A percentile compares a stretch with the other conserved stretches of the same genome.
Conservation (phyloP, 2,888 invertebrate species). For the Stenolophus ochropezus region DNA sequence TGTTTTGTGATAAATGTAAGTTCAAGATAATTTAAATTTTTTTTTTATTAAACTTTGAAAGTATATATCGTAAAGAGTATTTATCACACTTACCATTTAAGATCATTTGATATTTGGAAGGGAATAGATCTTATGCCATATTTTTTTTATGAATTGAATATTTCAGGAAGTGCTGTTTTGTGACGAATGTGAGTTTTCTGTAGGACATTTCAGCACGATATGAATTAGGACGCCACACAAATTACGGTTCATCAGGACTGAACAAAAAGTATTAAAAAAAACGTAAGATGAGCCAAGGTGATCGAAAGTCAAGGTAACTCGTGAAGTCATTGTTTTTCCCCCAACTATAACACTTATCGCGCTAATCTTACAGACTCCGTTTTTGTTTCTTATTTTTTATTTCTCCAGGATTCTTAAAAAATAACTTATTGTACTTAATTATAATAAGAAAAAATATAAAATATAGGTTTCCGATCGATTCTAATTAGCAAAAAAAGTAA, state of each 20-base stretch:
- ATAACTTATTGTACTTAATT: not conserved
- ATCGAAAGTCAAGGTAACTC: slow-evolving; percentile 32
- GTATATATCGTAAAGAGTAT: no score
- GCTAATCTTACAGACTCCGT: slow-evolving; percentile 1
- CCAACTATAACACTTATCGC: slow-evolving; percentile 11
- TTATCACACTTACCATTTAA: no score
- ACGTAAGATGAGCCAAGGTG: slow-evolving; percentile 24
- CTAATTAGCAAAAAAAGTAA: not conserved
- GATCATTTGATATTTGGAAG: no score
- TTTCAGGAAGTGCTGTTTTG: no score
- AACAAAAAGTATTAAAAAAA: slow-evolving; percentile 24
- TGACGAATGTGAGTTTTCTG: not conserved
- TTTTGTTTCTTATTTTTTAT: slow-evolving; percentile 9
- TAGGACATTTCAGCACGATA: not conserved
- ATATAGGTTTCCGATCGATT: not conserved
- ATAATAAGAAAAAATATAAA: not conserved
- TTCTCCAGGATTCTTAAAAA: slow-evolving; percentile 9
- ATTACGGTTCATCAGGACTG: slow-evolving; percentile 29
- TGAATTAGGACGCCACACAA: not conserved
- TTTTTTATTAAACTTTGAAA: no score
- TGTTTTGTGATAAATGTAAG: no score
- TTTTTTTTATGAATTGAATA: no score
- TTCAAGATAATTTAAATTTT: no score
- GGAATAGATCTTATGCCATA: no score
- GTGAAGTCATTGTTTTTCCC: slow-evolving; percentile 45